These are phyloP conservation scores for Rallus crepitans DNA, from an alignment of 2,797 vertebrate species.

Conservation along the genomic window DNA sequence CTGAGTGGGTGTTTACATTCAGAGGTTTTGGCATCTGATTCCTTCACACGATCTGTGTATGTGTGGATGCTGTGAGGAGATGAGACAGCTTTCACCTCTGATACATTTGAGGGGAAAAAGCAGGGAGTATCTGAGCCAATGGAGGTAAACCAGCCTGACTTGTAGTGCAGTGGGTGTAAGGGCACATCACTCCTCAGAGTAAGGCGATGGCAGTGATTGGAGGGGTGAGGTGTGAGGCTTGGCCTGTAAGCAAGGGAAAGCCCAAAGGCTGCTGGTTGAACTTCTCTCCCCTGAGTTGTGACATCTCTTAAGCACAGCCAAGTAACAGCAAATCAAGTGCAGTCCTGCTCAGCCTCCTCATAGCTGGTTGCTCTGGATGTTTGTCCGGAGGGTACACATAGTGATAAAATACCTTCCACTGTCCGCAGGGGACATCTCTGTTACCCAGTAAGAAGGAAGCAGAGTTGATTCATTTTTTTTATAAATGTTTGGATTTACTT, in stretches of 20 bases:
- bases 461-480: background rate
- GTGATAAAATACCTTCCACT: background rate
- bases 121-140: background rate
- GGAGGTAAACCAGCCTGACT: background rate
- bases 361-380: background rate
- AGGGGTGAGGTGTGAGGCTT: background rate
- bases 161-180: background rate
- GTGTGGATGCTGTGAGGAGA: background rate
- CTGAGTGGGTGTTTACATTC: background rate
- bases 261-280: background rate
- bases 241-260: background rate
- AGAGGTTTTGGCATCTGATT: background rate
- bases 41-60: background rate
- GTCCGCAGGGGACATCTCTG: background rate
- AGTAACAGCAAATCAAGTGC: background rate
- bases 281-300: rapidly evolving
- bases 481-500: background rate
- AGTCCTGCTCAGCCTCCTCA: background rate
- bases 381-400: background rate
- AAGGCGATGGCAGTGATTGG: rapidly evolving
- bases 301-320: background rate
- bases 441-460: background rate
- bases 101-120: background rate
- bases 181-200: rapidly evolving
- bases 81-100: slow-evolving; percentile 12